These are phyloP conservation scores for Larimichthys crocea DNA, from an alignment of 2,113 vertebrate species.

Conservation along the genomic window DNA sequence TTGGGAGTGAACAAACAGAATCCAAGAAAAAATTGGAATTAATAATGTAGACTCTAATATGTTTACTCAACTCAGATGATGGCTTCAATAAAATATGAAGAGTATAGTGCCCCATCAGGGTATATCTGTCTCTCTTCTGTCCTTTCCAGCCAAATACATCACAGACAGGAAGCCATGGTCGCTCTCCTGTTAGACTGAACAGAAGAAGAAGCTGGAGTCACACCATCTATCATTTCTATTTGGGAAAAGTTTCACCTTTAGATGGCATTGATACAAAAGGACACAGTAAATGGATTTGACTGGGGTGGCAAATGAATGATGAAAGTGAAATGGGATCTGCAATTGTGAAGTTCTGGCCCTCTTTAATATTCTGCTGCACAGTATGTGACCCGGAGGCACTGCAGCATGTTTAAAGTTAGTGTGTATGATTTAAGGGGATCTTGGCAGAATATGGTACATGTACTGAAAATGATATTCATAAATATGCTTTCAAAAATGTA, in stretches of 20 bases:
- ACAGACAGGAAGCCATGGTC: conserved; percentile 23
- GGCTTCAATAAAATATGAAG: conserved; percentile 79
- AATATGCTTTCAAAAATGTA: too few relatives aligned
- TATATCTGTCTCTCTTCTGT: conserved; percentile 6
- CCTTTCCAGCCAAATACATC: conserved; percentile 19
- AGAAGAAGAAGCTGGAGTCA: conserved; percentile 45
- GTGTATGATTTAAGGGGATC: too few relatives aligned
- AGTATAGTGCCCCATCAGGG: conserved; percentile 55
- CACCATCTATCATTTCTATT: conserved; percentile 55
- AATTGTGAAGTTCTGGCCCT: not conserved
- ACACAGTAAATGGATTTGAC: conserved; percentile 30
- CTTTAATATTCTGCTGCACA: too few relatives aligned
- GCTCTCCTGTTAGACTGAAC: conserved; percentile 47
- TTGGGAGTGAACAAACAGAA: conserved; percentile 65
- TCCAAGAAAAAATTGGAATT: conserved; percentile 75
- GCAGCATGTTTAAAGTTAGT: too few relatives aligned
- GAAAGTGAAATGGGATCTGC: conserved; percentile 21
- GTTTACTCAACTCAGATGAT: conserved; percentile 76
- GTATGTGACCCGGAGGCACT: too few relatives aligned
- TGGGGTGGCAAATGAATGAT: conserved; percentile 27
- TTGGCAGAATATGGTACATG: too few relatives aligned
- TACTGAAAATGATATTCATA: too few relatives aligned
- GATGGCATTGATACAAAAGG: conserved; percentile 30
- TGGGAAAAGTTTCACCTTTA: conserved; percentile 48
- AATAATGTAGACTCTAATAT: conserved; percentile 82